phyloP scores from a whole-genome alignment of 1,140 invertebrate genomes.

The Ericerus pela region DNA sequence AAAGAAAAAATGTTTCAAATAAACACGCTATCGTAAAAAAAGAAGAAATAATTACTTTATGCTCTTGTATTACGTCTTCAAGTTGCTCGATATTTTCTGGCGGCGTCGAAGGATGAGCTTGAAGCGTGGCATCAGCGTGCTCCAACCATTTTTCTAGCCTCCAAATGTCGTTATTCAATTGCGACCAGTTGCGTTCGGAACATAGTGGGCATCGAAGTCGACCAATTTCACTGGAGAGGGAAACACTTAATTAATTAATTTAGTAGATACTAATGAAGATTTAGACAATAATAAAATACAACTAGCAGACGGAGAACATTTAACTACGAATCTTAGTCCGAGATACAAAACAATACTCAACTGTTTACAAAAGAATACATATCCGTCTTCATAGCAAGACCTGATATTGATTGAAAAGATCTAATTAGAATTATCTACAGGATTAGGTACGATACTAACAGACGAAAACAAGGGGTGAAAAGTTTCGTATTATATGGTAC shows the following conservation, averaged over 20 bases:
- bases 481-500: no score
- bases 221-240: slow-evolving; percentile 49
- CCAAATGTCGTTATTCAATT: slow-evolving; percentile 77
- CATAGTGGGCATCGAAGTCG: slow-evolving; percentile 63
- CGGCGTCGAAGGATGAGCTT: slow-evolving; percentile 46
- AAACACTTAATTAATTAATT: no score
- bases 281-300: no score
- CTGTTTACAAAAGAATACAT: slow-evolving; percentile 24
- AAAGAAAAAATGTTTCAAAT: neutral
- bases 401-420: no score
- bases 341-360: slow-evolving; percentile 23
- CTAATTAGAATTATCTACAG: no score
- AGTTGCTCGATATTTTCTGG: slow-evolving; percentile 63
- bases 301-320: no score
- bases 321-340: no score
- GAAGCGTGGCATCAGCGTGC: slow-evolving; percentile 60
- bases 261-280: no score
- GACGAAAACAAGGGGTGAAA: no score
- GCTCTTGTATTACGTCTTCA: slow-evolving; percentile 66
- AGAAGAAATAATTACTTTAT: slow-evolving; percentile 32
- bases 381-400: slow-evolving; percentile 19
- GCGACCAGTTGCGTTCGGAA: slow-evolving; percentile 71
- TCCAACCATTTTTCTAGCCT: slow-evolving; percentile 77
- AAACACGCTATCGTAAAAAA: neutral
- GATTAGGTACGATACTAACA: no score